Base-by-base conservation (phyloP, 2,888 invertebrate genomes). In the Cinara cedri region DNA sequence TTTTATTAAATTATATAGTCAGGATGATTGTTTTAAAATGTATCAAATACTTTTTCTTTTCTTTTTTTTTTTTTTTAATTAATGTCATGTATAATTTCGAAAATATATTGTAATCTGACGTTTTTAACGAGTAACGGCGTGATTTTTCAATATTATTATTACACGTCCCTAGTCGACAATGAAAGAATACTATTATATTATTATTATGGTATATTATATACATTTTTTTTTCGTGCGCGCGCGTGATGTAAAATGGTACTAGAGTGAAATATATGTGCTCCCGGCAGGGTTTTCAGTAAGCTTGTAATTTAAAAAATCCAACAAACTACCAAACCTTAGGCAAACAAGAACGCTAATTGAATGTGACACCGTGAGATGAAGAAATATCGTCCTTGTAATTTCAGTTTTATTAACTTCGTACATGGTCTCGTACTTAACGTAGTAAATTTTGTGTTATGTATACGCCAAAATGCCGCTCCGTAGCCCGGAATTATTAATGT, bases 371-470 rank as follows among this genome's bases (percentile, higher is more conserved):
- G 49, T 34, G 51, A 51, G 42, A 78, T 78, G 70, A 78, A 78
- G 78, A 78, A 78, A 78, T 78, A 78, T 78, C 60, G 57, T 68
- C 78, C 60, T 78, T 70, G 78, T 78, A 70, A 78, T 78, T 55
- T 70, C 51, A 49, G 70, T 78, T 78, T 78, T 78, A 78, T 78
- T 78, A 78, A 78, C 78, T 78, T 21, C 46, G 55, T 76, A 76
- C 76, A 76, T 19, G 66, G 57, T 26, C 76, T 57, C 51, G 66
- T 76, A 57, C 70, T 72, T 68, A 72, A 46, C 72, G 42, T 54
- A 46, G 60, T 68, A 66, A 74, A 68, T 81, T 55, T 19, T 74
- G 49, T 49, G 14, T 78, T 24, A 54, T 55, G 55, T 26, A 34
- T 34, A 54, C 42, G n/a, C 63, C 44, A 44, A 75, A 24, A 65